A percentile compares a stretch with the other conserved stretches of the same genome.
Evolutionary conservation across 2,797 vertebrate species (phyloP).

Genomic region (Halcyon leucocephala): DNA sequence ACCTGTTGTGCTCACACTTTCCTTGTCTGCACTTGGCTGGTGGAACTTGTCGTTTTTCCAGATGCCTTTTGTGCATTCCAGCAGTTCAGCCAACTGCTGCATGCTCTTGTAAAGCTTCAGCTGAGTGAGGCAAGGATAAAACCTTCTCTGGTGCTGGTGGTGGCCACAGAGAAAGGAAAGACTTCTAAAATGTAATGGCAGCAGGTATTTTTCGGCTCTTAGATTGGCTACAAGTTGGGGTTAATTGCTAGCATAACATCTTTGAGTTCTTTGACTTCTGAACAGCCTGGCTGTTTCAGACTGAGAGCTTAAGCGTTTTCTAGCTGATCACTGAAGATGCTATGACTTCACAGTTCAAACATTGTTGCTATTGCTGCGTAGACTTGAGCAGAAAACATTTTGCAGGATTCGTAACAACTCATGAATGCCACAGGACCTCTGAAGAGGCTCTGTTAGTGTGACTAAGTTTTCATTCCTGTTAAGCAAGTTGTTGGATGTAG

Average conservation of each 20-base stretch:
- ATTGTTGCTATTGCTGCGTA: not conserved
- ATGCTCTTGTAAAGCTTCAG: not conserved
- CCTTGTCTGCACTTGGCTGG: not conserved
- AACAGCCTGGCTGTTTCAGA: not conserved
- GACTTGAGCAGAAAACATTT: not conserved
- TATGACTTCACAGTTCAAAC: not conserved
- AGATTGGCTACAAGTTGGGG: not conserved
- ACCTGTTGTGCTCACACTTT: conserved; percentile 1
- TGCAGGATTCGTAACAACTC: not conserved
- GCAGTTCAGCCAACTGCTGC: not conserved
- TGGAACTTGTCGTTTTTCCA: not conserved
- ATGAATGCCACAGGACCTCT: not conserved
- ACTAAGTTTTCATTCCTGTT: not conserved
- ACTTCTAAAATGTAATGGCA: not conserved
- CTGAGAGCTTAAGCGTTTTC: not conserved
- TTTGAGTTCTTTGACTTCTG: not conserved
- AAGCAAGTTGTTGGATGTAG: not conserved
- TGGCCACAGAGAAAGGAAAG: not conserved
- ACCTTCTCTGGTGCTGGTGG: not conserved
- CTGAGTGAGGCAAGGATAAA: not conserved
- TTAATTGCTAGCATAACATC: not conserved
- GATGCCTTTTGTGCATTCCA: not conserved
- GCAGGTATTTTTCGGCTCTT: not conserved
- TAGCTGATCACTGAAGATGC: not conserved
- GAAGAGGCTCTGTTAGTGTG: not conserved